Conservation (phyloP, 2,113 vertebrate genomes). For the Xiphias gladius region DNA sequence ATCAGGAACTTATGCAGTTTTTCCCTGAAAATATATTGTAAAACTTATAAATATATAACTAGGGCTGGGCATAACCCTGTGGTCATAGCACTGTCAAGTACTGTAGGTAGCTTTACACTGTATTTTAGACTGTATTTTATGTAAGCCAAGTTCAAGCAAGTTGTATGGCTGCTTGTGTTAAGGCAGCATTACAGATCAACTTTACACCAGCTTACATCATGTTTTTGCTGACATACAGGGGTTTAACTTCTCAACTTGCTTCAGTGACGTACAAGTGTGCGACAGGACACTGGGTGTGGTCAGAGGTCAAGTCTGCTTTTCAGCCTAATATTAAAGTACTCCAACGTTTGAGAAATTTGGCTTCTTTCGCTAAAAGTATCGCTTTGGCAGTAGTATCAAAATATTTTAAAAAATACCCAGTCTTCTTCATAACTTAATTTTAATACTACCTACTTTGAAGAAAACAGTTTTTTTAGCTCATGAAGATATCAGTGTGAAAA, state of each 20-base stretch:
- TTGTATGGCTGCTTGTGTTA: not conserved
- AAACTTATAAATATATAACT: not conserved
- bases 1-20: not conserved
- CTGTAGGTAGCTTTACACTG: not conserved
- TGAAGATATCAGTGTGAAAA: not conserved
- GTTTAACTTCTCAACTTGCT: constrained; percentile 15
- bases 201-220: constrained; percentile 4
- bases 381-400: not conserved
- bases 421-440: not conserved
- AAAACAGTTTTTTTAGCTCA: not conserved
- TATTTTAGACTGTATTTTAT: not conserved
- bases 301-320: not conserved
- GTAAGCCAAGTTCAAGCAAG: not conserved
- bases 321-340: not conserved
- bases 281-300: not conserved
- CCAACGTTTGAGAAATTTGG: not conserved
- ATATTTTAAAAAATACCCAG: not conserved
- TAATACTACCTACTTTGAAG: not conserved
- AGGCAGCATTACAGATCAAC: not conserved
- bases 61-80: not conserved
- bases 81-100: not conserved
- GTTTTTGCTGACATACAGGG: constrained; percentile 10
- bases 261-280: not conserved
- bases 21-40: not conserved
- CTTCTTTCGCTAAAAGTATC: not conserved